phyloP scores from a whole-genome alignment of 92 coral and sea anemone species.

The Chrysogorgia sp. region DNA sequence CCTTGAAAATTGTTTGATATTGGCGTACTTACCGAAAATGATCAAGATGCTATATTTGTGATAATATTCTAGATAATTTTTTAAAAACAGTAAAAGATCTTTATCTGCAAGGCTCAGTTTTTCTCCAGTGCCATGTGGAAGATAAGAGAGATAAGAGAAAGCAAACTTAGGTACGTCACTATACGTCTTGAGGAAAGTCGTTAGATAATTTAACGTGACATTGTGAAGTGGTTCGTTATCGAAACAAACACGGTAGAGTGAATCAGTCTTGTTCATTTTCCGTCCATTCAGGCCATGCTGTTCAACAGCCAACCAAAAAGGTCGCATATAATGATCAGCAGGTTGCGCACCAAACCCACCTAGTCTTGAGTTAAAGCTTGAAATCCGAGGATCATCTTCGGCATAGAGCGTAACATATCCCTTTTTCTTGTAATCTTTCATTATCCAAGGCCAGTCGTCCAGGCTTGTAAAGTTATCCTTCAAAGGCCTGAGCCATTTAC shows the following conservation, averaged over 20 bases:
- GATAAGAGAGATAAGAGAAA: slow-evolving; percentile 70
- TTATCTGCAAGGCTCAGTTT: slow-evolving; percentile 76
- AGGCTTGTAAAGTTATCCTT: slow-evolving; percentile 23
- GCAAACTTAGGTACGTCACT: slow-evolving; percentile 71
- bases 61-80: slow-evolving; percentile 51
- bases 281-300: slow-evolving; percentile 57
- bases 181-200: slow-evolving; percentile 63
- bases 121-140: slow-evolving; percentile 79
- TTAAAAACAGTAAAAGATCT: slow-evolving; percentile 66
- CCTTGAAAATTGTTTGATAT: not conserved
- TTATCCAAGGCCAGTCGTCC: slow-evolving; percentile 75
- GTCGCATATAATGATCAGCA: slow-evolving; percentile 73
- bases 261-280: slow-evolving; percentile 51
- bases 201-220: slow-evolving; percentile 65
- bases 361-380: slow-evolving; percentile 56
- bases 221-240: slow-evolving; percentile 69
- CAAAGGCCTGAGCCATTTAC: slow-evolving; percentile 52
- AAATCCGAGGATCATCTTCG: slow-evolving; percentile 75
- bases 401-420: slow-evolving; percentile 76
- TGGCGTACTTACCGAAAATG: slow-evolving; percentile 78
- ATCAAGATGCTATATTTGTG: slow-evolving; percentile 68
- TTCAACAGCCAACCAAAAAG: slow-evolving; percentile 78
- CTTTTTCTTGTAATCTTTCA: slow-evolving; percentile 60
- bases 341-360: slow-evolving; percentile 64
- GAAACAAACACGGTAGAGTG: slow-evolving; percentile 63